Percentiles rank a stretch among this genome's conserved stretches.
Conservation (phyloP, 92 coral and sea anemone genomes). For the Phymanthus crucifer region DNA sequence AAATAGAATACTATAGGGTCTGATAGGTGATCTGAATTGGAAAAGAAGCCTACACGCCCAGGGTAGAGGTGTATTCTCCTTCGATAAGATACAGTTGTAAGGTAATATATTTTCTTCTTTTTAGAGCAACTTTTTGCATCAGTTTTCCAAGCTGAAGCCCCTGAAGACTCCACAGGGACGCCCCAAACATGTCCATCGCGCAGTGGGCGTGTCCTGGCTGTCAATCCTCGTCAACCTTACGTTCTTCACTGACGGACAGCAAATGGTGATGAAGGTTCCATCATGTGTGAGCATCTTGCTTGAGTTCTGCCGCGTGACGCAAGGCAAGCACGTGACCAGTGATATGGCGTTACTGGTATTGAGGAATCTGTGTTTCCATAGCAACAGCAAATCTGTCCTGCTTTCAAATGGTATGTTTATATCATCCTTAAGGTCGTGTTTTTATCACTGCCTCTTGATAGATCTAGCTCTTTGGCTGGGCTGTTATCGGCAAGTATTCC, state of each 20-base stretch:
- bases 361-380: slow-evolving; percentile 92
- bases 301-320: slow-evolving; percentile 66
- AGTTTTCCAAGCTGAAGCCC: slow-evolving; percentile 80
- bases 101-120: neutral
- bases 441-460: neutral
- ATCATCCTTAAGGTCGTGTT: neutral
- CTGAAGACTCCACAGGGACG: slow-evolving; percentile 61
- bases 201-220: slow-evolving; percentile 76
- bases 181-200: slow-evolving; percentile 61
- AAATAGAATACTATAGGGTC: no score
- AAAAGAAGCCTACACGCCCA: neutral
- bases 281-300: slow-evolving; percentile 59
- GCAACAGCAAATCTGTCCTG: slow-evolving; percentile 79
- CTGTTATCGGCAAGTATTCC: no score
- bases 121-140: slow-evolving; percentile 86
- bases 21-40: no score
- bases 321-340: slow-evolving; percentile 47
- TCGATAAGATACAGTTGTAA: neutral
- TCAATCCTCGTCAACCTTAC: slow-evolving; percentile 77
- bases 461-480: no score
- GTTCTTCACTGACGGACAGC: slow-evolving; percentile 91
- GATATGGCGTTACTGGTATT: slow-evolving; percentile 84
- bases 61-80: neutral
- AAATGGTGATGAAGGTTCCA: slow-evolving; percentile 82
- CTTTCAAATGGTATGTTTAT: slow-evolving; percentile 75